A percentile compares a stretch with the other conserved stretches of the same genome.
phyloP scores from a whole-genome alignment of 2,113 vertebrate species.

The Archocentrus centrarchus region DNA sequence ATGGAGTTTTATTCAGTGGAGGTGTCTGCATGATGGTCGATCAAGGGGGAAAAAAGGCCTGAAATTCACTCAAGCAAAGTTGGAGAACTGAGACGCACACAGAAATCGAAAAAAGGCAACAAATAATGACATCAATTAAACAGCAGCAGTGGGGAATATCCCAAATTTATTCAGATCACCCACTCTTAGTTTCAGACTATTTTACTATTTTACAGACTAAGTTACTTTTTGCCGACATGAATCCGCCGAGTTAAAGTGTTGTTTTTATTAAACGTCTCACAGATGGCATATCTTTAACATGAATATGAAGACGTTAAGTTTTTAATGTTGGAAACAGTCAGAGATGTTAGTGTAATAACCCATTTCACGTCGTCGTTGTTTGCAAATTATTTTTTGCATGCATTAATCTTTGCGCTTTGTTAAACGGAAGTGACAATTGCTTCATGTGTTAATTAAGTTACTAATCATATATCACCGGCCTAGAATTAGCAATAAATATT shows the following conservation, averaged over 20 bases:
- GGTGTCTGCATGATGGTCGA: slow-evolving; percentile 24
- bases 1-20: slow-evolving; percentile 38
- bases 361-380: not conserved
- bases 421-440: not conserved
- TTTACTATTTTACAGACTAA: not conserved
- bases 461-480: not conserved
- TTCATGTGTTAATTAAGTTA: not conserved
- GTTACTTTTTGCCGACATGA: not conserved
- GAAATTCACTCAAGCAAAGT: slow-evolving; percentile 9
- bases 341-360: not conserved
- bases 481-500: not conserved
- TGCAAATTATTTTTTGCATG: not conserved
- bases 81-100: not conserved
- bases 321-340: not conserved
- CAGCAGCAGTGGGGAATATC: not conserved
- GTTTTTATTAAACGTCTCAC: not conserved
- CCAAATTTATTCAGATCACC: not conserved
- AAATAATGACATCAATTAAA: not conserved
- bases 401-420: not conserved
- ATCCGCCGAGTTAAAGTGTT: too few relatives aligned
- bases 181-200: not conserved
- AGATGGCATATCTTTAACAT: not conserved
- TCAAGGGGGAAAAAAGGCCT: not conserved
- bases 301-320: not conserved
- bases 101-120: slow-evolving; percentile 10